Percentiles rank a stretch among this genome's conserved stretches.
These are phyloP conservation scores for Aix galericulata DNA, from an alignment of 2,113 vertebrate genomes.

Conservation along the genomic window DNA sequence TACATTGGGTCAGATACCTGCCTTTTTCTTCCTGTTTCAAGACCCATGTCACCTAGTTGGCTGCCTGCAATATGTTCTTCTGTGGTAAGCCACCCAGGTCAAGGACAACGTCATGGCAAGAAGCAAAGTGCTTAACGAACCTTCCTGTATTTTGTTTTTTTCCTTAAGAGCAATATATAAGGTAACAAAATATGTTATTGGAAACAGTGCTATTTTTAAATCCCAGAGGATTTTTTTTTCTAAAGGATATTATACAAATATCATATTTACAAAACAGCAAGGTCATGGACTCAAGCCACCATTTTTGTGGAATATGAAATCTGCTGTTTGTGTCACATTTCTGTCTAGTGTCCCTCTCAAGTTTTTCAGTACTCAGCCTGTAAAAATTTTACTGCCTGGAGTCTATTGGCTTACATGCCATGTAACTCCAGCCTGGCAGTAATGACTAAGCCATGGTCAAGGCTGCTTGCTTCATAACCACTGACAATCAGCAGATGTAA, in stretches of 20 bases:
- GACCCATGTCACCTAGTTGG: not conserved
- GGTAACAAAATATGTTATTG: not conserved
- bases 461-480: constrained; percentile 63
- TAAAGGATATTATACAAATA: not conserved
- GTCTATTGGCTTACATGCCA: constrained; percentile 24
- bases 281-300: not conserved
- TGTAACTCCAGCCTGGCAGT: constrained; percentile 27
- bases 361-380: constrained; percentile 62
- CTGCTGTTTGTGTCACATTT: constrained; percentile 33
- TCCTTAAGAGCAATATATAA: not conserved
- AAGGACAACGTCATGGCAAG: not conserved
- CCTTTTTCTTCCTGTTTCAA: not conserved
- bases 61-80: not conserved
- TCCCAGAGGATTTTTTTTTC: not conserved
- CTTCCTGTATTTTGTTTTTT: not conserved
- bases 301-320: constrained; percentile 32
- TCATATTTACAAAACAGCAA: not conserved
- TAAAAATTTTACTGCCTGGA: constrained; percentile 65
- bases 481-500: constrained; percentile 65
- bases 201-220: not conserved
- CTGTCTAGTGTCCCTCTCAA: constrained; percentile 31
- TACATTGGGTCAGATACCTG: not conserved
- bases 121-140: not conserved
- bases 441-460: constrained; percentile 52
- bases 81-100: not conserved